These are phyloP conservation scores for Ernsta delagoae DNA, from an alignment of 2,888 invertebrate species.

Conservation along the genomic window DNA sequence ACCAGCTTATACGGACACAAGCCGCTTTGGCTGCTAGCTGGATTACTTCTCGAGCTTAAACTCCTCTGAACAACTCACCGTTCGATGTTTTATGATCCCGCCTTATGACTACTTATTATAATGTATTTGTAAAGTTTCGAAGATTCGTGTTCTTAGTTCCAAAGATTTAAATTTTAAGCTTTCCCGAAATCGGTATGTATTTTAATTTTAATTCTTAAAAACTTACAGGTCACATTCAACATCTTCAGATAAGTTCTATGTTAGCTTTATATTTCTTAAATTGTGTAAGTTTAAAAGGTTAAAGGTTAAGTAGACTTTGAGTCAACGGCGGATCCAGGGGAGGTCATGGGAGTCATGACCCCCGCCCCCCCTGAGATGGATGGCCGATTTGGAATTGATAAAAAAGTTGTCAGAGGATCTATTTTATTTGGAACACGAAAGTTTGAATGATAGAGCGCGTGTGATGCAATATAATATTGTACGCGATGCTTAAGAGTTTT, in stretches of 20 bases:
- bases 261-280: too few species aligned
- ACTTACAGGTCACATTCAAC: too few species aligned
- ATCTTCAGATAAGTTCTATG: too few species aligned
- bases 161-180: neutral
- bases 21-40: conserved; percentile 58
- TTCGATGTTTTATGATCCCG: neutral
- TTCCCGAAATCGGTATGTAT: neutral
- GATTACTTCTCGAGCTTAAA: conserved; percentile 53
- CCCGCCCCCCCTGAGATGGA: too few species aligned
- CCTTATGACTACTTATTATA: conserved; percentile 11
- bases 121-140: conserved; percentile 1
- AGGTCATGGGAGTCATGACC: too few species aligned
- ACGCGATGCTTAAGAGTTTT: conserved; percentile 27
- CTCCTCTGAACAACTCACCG: conserved; percentile 21
- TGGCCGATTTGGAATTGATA: too few species aligned
- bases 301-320: too few species aligned
- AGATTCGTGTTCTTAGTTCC: conserved; percentile 18
- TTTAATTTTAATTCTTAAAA: neutral
- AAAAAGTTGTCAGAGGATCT: too few species aligned
- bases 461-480: conserved; percentile 11
- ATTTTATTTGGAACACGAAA: conserved; percentile 14
- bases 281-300: too few species aligned
- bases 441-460: conserved; percentile 16
- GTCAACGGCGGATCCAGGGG: too few species aligned
- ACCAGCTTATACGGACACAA: conserved; percentile 46